These are phyloP conservation scores for Eurytoma californica DNA, from an alignment of 2,888 invertebrate species.

Conservation along the genomic window DNA sequence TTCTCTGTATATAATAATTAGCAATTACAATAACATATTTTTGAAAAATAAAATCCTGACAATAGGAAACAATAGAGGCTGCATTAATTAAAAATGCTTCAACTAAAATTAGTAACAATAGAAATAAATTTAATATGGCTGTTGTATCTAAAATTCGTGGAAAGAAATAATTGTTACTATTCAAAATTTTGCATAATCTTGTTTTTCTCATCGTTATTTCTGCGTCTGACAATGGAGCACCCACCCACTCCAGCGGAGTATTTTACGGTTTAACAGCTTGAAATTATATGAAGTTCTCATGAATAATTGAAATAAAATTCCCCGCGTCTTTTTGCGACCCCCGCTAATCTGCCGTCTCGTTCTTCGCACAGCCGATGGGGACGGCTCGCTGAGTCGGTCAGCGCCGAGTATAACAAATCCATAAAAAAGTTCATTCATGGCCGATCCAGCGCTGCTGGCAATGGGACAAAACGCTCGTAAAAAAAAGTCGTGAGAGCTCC, in stretches of 20 bases:
- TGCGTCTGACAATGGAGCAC: neutral
- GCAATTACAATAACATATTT: no score
- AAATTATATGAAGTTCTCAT: neutral
- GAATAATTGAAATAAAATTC: neutral
- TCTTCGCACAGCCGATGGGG: neutral
- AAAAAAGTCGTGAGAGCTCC: neutral
- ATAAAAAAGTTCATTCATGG: constrained; percentile 20
- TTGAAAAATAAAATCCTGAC: no score
- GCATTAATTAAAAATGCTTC: no score
- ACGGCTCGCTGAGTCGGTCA: neutral
- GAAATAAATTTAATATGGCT: no score
- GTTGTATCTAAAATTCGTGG: no score
- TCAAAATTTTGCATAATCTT: neutral
- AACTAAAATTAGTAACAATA: no score
- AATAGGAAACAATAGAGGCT: no score
- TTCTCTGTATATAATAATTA: no score
- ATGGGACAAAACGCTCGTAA: constrained; percentile 9
- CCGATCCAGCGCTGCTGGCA: neutral
- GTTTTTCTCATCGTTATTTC: neutral
- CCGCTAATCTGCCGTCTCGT: neutral
- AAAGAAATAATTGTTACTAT: no score
- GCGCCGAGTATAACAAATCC: constrained; percentile 14
- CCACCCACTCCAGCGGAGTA: neutral
- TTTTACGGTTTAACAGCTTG: constrained; percentile 1
- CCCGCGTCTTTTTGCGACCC: neutral